phyloP scores from a whole-genome alignment of 2,888 invertebrate species.

The Myathropa florea region DNA sequence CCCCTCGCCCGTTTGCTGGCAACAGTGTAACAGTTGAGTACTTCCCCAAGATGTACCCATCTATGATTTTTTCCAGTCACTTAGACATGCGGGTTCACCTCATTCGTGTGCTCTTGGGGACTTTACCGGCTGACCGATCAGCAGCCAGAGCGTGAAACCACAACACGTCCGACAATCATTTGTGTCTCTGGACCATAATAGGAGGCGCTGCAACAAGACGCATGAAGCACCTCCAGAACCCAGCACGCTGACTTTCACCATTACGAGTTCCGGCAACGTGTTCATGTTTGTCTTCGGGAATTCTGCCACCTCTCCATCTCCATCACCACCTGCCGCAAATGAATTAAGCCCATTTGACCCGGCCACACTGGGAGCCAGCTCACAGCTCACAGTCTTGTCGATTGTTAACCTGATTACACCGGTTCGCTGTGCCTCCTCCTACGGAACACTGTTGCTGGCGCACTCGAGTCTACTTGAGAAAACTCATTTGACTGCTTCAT shows the following conservation, averaged over 20 bases:
- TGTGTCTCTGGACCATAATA: constrained; percentile 31
- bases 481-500: not conserved
- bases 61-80: constrained; percentile 36
- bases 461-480: constrained; percentile 1
- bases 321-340: constrained; percentile 27
- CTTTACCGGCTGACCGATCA: constrained; percentile 34
- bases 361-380: constrained; percentile 9
- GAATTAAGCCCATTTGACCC: constrained; percentile 47
- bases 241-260: constrained; percentile 55
- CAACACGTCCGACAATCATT: constrained; percentile 19
- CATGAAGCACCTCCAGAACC: not conserved
- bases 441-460: not conserved
- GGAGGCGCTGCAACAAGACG: not conserved
- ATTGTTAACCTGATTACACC: constrained; percentile 43
- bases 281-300: constrained; percentile 6
- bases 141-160: constrained; percentile 56
- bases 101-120: constrained; percentile 15
- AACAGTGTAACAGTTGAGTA: not conserved
- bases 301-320: not conserved
- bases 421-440: not conserved
- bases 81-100: constrained; percentile 32
- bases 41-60: not conserved
- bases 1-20: not conserved
- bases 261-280: constrained; percentile 35
- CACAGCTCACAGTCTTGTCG: constrained; percentile 4